phyloP scores from a whole-genome alignment of 2,797 vertebrate genomes.

The Pelobates cultripes region DNA sequence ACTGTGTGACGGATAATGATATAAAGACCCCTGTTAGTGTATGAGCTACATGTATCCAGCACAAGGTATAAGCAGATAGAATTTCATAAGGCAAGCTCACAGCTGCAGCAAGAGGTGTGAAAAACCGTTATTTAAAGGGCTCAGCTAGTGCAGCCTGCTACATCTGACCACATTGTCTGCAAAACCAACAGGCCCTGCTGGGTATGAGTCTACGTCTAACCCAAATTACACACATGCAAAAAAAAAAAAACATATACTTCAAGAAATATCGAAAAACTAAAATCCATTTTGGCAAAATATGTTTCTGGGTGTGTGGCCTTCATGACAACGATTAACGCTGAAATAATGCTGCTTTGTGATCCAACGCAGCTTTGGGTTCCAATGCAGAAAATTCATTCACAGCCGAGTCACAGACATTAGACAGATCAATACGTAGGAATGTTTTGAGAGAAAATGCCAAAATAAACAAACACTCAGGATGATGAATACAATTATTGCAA shows the following conservation, averaged over 20 bases:
- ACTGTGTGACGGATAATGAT: too few relatives aligned
- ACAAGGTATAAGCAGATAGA: neutral
- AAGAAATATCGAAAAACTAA: neutral
- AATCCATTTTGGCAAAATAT: neutral
- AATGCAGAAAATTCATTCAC: neutral
- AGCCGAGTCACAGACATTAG: neutral
- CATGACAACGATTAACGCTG: neutral
- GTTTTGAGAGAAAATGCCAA: neutral
- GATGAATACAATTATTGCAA: neutral
- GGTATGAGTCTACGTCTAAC: neutral
- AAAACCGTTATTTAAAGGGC: conserved; percentile 8
- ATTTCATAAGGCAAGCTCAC: neutral
- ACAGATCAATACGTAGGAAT: neutral
- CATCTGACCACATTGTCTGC: conserved; percentile 17
- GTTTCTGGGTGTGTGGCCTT: neutral
- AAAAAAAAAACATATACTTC: neutral
- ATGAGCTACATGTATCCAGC: neutral
- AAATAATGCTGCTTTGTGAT: neutral
- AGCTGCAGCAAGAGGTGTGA: conserved; percentile 29
- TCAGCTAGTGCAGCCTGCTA: neutral
- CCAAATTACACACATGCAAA: conserved; percentile 10
- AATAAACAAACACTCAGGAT: neutral
- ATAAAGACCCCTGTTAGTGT: too few relatives aligned
- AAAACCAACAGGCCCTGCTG: neutral
- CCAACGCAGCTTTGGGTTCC: too few relatives aligned